Evolutionary conservation across 2,888 invertebrate species (phyloP).

Genomic region (Platycheirus albimanus): DNA sequence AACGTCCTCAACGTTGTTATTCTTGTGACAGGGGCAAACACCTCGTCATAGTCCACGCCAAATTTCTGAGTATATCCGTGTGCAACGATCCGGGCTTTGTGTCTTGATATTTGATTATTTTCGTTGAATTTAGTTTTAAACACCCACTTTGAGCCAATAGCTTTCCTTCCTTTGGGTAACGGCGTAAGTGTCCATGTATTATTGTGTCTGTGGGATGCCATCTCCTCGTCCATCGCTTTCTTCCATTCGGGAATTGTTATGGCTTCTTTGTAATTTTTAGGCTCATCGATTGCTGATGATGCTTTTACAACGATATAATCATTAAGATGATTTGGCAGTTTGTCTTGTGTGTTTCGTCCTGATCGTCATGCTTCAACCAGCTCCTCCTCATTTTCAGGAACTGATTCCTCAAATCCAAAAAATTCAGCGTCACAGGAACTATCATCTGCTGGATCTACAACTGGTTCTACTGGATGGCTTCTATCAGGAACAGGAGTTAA

Average conservation of each 20-base stretch:
- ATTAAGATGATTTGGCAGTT: slow-evolving; percentile 2
- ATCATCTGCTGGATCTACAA: slow-evolving; percentile 3
- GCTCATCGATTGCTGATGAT: slow-evolving; percentile 5
- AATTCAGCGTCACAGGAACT: slow-evolving; percentile 22
- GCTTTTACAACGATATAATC: slow-evolving; percentile 8
- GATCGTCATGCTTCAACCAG: neutral
- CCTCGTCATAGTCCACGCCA: slow-evolving; percentile 37
- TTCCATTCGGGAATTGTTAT: neutral
- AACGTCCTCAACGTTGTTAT: slow-evolving; percentile 4
- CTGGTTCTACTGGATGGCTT: neutral
- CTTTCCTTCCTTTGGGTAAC: slow-evolving; percentile 27
- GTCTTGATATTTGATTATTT: slow-evolving; percentile 14
- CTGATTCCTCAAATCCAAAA: slow-evolving; percentile 10
- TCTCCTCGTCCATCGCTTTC: slow-evolving; percentile 4
- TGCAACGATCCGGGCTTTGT: slow-evolving; percentile 35
- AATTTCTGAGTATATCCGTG: slow-evolving; percentile 33
- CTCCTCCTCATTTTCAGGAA: slow-evolving; percentile 1
- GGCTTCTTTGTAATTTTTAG: slow-evolving; percentile 16
- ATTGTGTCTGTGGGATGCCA: neutral
- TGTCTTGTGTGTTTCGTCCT: neutral
- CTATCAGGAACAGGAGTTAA: slow-evolving; percentile 4
- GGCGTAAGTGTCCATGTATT: neutral
- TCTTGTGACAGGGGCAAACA: slow-evolving; percentile 9
- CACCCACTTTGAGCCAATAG: slow-evolving; percentile 17
- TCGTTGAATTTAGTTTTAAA: slow-evolving; percentile 22